phyloP scores from a whole-genome alignment of 2,797 vertebrate species.

The Notolepis coatsorum region DNA sequence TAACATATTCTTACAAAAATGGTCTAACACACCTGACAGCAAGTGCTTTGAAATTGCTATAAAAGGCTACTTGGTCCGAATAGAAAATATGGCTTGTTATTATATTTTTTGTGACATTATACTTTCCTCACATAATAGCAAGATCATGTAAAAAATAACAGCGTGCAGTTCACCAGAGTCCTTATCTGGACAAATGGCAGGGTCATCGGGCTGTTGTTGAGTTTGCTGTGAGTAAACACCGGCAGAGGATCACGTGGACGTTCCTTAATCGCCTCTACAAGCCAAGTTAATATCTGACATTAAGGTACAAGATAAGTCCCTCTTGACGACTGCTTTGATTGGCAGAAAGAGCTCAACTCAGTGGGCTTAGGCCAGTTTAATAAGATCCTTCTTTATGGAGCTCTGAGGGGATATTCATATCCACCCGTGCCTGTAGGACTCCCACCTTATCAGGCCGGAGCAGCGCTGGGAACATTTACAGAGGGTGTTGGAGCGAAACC shows the following conservation, averaged over 20 bases:
- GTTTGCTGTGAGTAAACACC: conserved; percentile 58
- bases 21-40: conserved; percentile 25
- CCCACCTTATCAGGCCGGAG: conserved; percentile 54
- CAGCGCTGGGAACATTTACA: conserved; percentile 54
- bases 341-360: conserved; percentile 49
- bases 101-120: background rate
- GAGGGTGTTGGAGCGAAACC: conserved; percentile 46
- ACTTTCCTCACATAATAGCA: background rate
- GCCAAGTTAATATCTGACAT: conserved; percentile 42
- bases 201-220: conserved; percentile 17
- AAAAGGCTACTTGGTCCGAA: conserved; percentile 7
- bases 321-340: conserved; percentile 52
- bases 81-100: background rate
- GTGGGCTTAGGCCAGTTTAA: conserved; percentile 51
- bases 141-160: background rate
- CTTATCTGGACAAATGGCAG: conserved; percentile 47
- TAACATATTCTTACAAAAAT: conserved; percentile 44
- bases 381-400: conserved; percentile 59
- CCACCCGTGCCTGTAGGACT: conserved; percentile 44
- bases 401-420: conserved; percentile 62
- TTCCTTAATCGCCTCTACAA: conserved; percentile 39
- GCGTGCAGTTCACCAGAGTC: too few species aligned
- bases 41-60: conserved; percentile 14
- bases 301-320: conserved; percentile 45
- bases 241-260: conserved; percentile 22